phyloP scores from a whole-genome alignment of 2,797 vertebrate species.

The Numenius phaeopus region DNA sequence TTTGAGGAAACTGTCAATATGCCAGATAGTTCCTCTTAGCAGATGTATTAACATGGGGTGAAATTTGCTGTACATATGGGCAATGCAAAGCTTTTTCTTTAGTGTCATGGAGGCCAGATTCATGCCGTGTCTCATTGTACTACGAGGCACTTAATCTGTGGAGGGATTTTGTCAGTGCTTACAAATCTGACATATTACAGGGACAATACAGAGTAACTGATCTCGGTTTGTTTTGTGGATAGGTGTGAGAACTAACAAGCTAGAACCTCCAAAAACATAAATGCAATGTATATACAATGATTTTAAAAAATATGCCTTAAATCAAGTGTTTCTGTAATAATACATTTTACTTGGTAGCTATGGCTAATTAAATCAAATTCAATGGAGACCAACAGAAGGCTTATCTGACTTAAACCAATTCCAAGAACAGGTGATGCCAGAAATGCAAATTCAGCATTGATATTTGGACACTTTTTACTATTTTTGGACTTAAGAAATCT shows the following conservation, averaged over 20 bases:
- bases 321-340: not conserved
- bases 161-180: not conserved
- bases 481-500: not conserved
- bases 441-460: not conserved
- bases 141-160: not conserved
- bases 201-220: not conserved
- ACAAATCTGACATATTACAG: not conserved
- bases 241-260: not conserved
- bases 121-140: not conserved
- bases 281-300: not conserved
- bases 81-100: not conserved
- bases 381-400: not conserved
- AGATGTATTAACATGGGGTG: not conserved
- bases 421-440: not conserved
- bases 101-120: not conserved
- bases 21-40: not conserved
- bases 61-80: not conserved
- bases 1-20: not conserved
- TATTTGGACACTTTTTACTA: not conserved
- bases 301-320: not conserved
- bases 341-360: not conserved
- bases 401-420: not conserved
- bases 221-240: not conserved
- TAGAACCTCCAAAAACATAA: not conserved
- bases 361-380: not conserved